These are phyloP conservation scores for Liposcelis brunnea DNA, from an alignment of 2,888 invertebrate genomes.

Conservation along the genomic window DNA sequence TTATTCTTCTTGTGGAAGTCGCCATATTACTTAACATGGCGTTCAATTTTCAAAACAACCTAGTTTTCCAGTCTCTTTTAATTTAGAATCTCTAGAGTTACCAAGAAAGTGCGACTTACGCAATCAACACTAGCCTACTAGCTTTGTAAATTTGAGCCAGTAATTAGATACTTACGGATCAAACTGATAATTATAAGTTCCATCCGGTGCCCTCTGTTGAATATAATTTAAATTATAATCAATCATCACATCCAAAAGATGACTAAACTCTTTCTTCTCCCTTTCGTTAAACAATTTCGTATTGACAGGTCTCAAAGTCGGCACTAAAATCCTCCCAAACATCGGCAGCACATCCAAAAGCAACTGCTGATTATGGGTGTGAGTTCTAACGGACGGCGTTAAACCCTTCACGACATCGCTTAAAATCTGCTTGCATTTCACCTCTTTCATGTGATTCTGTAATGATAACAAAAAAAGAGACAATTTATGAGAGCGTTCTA, in stretches of 20 bases:
- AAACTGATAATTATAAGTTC: constrained; percentile 49
- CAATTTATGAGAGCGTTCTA: background rate
- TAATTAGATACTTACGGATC: constrained; percentile 50
- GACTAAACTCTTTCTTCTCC: constrained; percentile 49
- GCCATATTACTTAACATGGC: too few species aligned
- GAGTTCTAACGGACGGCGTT: constrained; percentile 32
- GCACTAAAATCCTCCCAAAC: constrained; percentile 52
- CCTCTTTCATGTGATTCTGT: constrained; percentile 37
- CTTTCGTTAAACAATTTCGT: constrained; percentile 47
- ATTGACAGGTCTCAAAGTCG: constrained; percentile 52
- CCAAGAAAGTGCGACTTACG: too few species aligned
- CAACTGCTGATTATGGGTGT: constrained; percentile 28
- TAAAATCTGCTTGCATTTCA: constrained; percentile 34
- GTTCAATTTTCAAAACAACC: too few species aligned
- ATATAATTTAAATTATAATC: constrained; percentile 73
- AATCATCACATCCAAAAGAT: constrained; percentile 68
- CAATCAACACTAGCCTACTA: too few species aligned
- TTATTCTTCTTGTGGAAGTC: too few species aligned
- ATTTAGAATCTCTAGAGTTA: too few species aligned
- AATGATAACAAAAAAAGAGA: constrained; percentile 17
- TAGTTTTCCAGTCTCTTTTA: too few species aligned
- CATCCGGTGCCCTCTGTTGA: constrained; percentile 62
- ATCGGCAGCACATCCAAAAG: constrained; percentile 54
- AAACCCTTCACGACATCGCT: constrained; percentile 45
- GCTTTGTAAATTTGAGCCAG: too few species aligned